Evolutionary conservation across 2,888 invertebrate species (phyloP).

Genomic region (Serrognathus titanus): DNA sequence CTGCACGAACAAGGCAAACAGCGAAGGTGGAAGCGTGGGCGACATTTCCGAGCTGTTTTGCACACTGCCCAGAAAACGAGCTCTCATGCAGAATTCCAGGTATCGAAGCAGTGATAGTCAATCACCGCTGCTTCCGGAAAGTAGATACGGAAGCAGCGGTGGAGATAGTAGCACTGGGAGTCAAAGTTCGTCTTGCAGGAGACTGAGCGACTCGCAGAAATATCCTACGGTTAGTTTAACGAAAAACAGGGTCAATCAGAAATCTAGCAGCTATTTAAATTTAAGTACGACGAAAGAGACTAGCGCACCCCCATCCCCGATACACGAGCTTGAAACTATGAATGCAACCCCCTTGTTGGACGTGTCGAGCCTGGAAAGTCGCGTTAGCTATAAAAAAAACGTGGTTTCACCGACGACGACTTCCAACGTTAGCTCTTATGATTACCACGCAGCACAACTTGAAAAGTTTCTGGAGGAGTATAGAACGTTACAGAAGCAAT

Average conservation of each 20-base stretch:
- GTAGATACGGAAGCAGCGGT: constrained; percentile 69
- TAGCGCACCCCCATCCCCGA: constrained; percentile 65
- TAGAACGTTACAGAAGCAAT: constrained; percentile 69
- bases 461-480: constrained; percentile 79
- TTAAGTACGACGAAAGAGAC: constrained; percentile 58
- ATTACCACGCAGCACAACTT: constrained; percentile 75
- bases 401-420: constrained; percentile 20
- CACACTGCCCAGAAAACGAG: constrained; percentile 58
- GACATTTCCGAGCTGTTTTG: constrained; percentile 55
- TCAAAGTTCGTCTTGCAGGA: constrained; percentile 48
- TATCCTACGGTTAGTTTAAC: constrained; percentile 33
- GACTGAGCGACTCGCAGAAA: constrained; percentile 51
- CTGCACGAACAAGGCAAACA: constrained; percentile 34
- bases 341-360: constrained; percentile 63
- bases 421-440: constrained; percentile 58
- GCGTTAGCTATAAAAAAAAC: constrained; percentile 32
- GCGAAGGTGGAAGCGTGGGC: constrained; percentile 44
- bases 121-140: constrained; percentile 67
- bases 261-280: constrained; percentile 70
- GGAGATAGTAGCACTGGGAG: constrained; percentile 56
- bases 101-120: constrained; percentile 63
- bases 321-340: constrained; percentile 41
- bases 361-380: constrained; percentile 54
- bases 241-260: constrained; percentile 41
- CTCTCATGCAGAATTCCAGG: constrained; percentile 36